Conservation (phyloP, 23 tunicate genomes). For the Halocynthia roretzi region DNA sequence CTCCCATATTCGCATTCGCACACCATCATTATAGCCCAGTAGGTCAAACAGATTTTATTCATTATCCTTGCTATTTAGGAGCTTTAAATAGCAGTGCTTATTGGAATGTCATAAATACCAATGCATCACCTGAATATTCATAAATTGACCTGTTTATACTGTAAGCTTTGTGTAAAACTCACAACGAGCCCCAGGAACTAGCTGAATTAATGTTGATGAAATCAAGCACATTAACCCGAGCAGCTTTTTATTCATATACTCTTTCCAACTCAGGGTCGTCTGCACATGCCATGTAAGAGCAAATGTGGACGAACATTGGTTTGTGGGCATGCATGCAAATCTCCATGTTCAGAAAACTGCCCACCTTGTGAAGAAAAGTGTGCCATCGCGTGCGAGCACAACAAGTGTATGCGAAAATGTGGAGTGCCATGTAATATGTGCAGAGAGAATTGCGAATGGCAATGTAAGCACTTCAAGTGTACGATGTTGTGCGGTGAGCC, state of each 20-base stretch:
- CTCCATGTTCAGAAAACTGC: conserved; percentile 46
- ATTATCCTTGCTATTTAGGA: too few relatives aligned
- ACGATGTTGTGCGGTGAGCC: conserved; percentile 64
- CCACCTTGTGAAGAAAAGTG: conserved; percentile 80
- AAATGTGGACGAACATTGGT: conserved; percentile 54
- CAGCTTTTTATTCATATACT: background rate
- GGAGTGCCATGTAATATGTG: conserved; percentile 58
- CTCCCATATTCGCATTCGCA: too few relatives aligned
- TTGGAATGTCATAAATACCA: too few relatives aligned
- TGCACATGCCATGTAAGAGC: conserved; percentile 53
- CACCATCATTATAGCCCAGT: too few relatives aligned
- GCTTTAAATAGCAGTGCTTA: too few relatives aligned
- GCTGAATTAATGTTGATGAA: background rate
- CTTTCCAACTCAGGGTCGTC: conserved; percentile 32
- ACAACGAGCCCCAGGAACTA: too few relatives aligned
- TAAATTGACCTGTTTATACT: too few relatives aligned
- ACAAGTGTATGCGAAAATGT: conserved; percentile 56
- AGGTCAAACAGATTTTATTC: too few relatives aligned
- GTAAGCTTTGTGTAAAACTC: too few relatives aligned
- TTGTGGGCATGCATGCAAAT: conserved; percentile 84
- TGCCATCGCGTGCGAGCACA: conserved; percentile 64
- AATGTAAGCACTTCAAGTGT: conserved; percentile 58
- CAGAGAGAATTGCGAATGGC: conserved; percentile 69
- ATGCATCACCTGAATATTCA: too few relatives aligned
- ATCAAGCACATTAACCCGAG: background rate